phyloP scores from a whole-genome alignment of 2,113 vertebrate genomes.

The Nipponia nippon region DNA sequence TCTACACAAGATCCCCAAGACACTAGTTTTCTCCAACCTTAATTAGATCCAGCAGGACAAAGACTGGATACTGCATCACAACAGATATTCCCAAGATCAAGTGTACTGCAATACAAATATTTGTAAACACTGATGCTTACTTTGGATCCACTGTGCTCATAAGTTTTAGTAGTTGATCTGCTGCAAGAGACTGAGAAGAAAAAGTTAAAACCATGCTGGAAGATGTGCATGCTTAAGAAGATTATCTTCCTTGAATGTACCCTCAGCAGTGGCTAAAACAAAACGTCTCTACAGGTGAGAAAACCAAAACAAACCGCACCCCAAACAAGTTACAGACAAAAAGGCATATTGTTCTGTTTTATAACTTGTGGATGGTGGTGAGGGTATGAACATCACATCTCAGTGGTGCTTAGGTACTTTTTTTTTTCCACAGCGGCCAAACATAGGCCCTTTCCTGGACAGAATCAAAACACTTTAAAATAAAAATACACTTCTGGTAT shows the following conservation, averaged over 20 bases:
- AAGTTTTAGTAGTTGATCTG: slow-evolving; percentile 95
- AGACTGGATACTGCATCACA: not conserved
- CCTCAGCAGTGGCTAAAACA: not conserved
- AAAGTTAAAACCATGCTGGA: not conserved
- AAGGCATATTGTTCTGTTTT: accelerated
- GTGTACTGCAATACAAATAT: accelerated
- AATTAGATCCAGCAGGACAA: not conserved
- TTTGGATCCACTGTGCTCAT: slow-evolving; percentile 98
- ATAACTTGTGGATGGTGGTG: not conserved
- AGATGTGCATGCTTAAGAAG: not conserved
- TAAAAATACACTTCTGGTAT: not conserved
- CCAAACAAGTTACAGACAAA: no score
- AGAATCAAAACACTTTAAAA: not conserved
- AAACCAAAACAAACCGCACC: accelerated
- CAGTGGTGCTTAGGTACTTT: not conserved
- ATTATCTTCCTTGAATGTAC: not conserved
- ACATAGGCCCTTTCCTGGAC: not conserved
- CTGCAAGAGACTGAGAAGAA: slow-evolving; percentile 83
- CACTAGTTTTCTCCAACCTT: not conserved
- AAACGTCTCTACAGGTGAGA: not conserved
- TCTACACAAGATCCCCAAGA: not conserved
- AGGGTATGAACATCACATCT: not conserved
- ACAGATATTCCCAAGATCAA: not conserved
- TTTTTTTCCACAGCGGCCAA: not conserved
- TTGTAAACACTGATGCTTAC: slow-evolving; percentile 75